These are phyloP conservation scores for Pemphredon lugubris DNA, from an alignment of 2,888 invertebrate genomes.

Conservation along the genomic window DNA sequence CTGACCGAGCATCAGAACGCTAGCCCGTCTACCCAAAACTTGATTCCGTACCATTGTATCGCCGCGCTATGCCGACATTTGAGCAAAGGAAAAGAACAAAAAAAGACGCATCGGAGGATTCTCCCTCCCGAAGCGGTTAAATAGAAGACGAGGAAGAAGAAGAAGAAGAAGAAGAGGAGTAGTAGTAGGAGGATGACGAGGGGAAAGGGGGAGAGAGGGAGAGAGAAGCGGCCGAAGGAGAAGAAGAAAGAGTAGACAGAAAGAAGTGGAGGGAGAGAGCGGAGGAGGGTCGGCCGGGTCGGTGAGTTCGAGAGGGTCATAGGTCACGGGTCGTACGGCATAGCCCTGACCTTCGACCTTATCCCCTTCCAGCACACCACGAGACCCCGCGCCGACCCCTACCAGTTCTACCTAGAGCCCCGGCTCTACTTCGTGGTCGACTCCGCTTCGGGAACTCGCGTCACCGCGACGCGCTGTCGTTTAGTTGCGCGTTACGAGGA, in stretches of 20 bases:
- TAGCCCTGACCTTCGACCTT: conserved; percentile 77
- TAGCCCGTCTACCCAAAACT: too few relatives aligned
- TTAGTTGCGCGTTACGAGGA: neutral
- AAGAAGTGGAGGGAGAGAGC: conserved; percentile 24
- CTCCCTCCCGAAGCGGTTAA: neutral
- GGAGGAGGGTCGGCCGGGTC: conserved; percentile 69
- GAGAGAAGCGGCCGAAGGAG: conserved; percentile 58
- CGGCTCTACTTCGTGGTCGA: conserved; percentile 61
- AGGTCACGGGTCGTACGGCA: conserved; percentile 78
- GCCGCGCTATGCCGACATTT: too few relatives aligned
- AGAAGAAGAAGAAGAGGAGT: conserved; percentile 31
- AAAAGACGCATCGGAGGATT: neutral
- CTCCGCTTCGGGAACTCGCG: conserved; percentile 51
- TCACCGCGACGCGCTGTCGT: conserved; percentile 21
- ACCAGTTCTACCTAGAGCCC: conserved; percentile 65
- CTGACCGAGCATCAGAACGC: too few relatives aligned
- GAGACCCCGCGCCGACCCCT: conserved; percentile 62
- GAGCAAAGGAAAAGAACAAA: neutral
- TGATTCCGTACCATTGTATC: too few relatives aligned
- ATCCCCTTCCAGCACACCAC: conserved; percentile 60
- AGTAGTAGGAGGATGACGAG: too few relatives aligned
- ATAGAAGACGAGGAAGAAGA: conserved; percentile 11
- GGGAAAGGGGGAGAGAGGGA: conserved; percentile 31
- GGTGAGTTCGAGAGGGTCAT: conserved; percentile 76
- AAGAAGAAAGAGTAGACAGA: conserved; percentile 26